Conservation (phyloP, 2,888 invertebrate genomes). For the Bombyx huttoni region DNA sequence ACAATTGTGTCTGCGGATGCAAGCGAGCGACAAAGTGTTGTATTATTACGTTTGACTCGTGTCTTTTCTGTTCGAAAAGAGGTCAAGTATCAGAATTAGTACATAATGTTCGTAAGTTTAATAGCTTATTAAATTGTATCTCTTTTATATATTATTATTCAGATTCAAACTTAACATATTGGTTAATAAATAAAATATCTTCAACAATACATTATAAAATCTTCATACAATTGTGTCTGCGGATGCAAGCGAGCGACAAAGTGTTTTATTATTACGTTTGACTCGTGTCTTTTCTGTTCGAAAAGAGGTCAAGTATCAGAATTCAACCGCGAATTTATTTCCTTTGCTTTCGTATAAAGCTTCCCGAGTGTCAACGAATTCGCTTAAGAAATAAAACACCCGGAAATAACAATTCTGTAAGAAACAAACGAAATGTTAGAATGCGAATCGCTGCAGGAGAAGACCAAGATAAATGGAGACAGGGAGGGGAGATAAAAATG, state of each 20-base stretch:
- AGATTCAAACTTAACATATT: neutral
- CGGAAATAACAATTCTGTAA: slow-evolving; percentile 69
- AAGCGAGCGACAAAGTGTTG: slow-evolving; percentile 28
- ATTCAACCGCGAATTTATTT: slow-evolving; percentile 54
- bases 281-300: slow-evolving; percentile 11
- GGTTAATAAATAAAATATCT: neutral
- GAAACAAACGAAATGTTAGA: slow-evolving; percentile 67
- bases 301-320: slow-evolving; percentile 51
- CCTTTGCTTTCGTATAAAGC: slow-evolving; percentile 54
- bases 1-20: neutral
- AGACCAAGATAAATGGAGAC: slow-evolving; percentile 62
- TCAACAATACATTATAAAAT: neutral
- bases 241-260: slow-evolving; percentile 20
- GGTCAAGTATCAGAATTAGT: slow-evolving; percentile 52
- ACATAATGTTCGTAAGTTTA: too few species aligned
- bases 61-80: slow-evolving; percentile 21
- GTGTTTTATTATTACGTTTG: slow-evolving; percentile 36
- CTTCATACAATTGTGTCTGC: neutral
- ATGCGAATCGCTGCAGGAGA: slow-evolving; percentile 51
- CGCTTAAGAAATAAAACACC: slow-evolving; percentile 60
- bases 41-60: slow-evolving; percentile 34
- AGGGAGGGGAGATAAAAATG: slow-evolving; percentile 67
- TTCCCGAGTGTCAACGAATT: slow-evolving; percentile 50
- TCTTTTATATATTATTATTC: too few species aligned
- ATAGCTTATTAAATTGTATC: too few species aligned